A percentile compares a stretch with the other conserved stretches of the same genome.
Conservation (phyloP, 2,113 vertebrate genomes). For the Python bivittatus region DNA sequence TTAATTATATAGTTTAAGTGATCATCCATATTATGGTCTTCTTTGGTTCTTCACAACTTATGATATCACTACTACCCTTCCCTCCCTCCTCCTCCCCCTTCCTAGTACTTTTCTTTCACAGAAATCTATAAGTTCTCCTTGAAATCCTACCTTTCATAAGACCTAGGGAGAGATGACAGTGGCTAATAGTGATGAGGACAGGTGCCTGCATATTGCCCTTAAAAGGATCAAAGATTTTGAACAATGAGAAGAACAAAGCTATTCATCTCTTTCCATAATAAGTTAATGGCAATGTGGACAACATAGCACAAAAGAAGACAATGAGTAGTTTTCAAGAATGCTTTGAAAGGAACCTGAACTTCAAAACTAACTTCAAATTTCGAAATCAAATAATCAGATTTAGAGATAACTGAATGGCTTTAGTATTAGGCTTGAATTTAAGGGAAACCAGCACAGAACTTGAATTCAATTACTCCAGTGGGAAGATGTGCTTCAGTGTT, state of each 20-base stretch:
- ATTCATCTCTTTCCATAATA: background rate
- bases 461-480: background rate
- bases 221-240: background rate
- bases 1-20: background rate
- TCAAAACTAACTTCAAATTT: conserved; percentile 13
- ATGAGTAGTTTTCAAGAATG: background rate
- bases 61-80: background rate
- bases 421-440: background rate
- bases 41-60: background rate
- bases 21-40: background rate
- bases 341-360: background rate
- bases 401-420: conserved; percentile 4
- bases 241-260: background rate
- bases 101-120: background rate
- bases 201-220: background rate
- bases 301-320: background rate
- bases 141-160: background rate
- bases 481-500: background rate
- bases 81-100: no score
- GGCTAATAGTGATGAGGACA: no score
- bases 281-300: background rate
- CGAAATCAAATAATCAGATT: no score
- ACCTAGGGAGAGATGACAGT: background rate
- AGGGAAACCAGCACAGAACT: background rate
- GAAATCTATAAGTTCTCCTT: background rate